Percentiles rank a stretch among this genome's conserved stretches.
These are phyloP conservation scores for Odontamblyopus lacepedii DNA, from an alignment of 2,797 vertebrate genomes.

Conservation along the genomic window DNA sequence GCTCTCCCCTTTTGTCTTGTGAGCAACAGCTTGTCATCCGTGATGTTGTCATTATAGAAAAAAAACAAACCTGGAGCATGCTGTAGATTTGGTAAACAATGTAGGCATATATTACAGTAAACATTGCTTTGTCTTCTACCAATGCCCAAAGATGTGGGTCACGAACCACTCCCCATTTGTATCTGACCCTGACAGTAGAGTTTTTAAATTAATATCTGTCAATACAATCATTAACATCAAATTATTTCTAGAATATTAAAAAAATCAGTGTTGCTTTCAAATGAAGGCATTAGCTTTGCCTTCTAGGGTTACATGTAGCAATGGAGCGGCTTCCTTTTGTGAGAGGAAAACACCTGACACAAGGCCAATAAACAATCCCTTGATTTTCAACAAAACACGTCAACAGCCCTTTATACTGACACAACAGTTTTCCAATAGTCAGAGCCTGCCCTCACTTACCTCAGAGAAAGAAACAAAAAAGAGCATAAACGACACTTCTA, in stretches of 20 bases:
- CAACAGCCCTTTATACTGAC: conserved; percentile 7
- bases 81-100: background rate
- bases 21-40: background rate
- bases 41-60: background rate
- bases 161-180: background rate
- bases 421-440: conserved; percentile 36
- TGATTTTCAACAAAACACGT: background rate
- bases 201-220: background rate
- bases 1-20: background rate
- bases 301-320: too few species aligned
- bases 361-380: background rate
- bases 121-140: background rate
- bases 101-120: background rate
- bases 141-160: background rate
- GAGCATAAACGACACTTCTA: conserved; percentile 54
- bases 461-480: conserved; percentile 51
- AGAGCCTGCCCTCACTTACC: conserved; percentile 31
- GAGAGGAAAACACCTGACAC: background rate
- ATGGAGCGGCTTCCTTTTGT: background rate
- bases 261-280: background rate
- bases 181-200: background rate
- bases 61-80: background rate
- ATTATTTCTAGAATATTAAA: background rate
- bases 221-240: background rate
- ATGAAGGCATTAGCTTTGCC: background rate